Base-by-base conservation (phyloP, 30 jellyfish, hydroid and myxozoan genomes). In the Aurelia sp. region DNA sequence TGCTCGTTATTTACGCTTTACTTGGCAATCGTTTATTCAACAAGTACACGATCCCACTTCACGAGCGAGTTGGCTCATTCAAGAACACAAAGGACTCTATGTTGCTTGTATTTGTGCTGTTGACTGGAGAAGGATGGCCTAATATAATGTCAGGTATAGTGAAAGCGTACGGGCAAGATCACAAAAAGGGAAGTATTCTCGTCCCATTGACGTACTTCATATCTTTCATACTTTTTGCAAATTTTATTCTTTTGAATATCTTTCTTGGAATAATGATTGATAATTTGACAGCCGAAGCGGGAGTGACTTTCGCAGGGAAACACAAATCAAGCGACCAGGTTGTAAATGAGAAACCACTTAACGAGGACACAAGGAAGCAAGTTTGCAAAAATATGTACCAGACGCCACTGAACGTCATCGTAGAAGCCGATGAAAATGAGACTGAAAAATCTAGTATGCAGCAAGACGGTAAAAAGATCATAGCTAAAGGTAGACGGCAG, bases 241-340 rank as follows among this genome's bases (percentile, higher is more conserved):
- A 82, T 63, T 81, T 92, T 63, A 75, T 86, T 4, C 87, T 92
- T 37, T 72, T 92, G 89, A 92, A 92, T 58, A 67, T 92, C 10
- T 92, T 92, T 71, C 97, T 92, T 65, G 98, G 98, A 57, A 92
- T 92, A 58, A 75, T 92, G 81, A 96, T 92, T 16, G 98, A 92
- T 51, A 87, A 85, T 53, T 48, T 92, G 73, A 79, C 96, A 22
- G 66, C 80, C 5, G 92, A 86, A 21, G 47, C 87, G 37, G 74
- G 50, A 65, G 89, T 57, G 37, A 64, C 66, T 50, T 51, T 21
- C 12, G 20, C 23, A 23, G 73, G 48, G 10, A 40, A 13, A 13
- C 21, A 18, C 23, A 66, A 19, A 65, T 50, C 47, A 15, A 27
- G n/a, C 10, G 12, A 18, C 12, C 69, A 13, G 12, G 33, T 40